Evolutionary conservation across 2,888 invertebrate species (phyloP), one percentile per base, ranked within the genome.

Genomic region (Aporophyla nigra): DNA sequence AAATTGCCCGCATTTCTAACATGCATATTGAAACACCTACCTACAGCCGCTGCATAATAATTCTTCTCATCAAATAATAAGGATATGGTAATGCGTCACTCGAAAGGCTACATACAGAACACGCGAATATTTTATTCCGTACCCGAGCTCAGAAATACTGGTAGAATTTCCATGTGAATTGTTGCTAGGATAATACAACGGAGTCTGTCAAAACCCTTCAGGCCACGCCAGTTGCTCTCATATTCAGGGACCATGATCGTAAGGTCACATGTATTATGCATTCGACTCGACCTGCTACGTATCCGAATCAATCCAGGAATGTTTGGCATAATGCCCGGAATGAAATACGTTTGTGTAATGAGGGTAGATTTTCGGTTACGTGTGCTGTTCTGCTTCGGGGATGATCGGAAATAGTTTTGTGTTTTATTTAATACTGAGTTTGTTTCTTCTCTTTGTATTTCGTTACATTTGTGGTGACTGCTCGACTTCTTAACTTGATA

Each of bases 201-300:
- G 85, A 91, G 89, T 89, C 91, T 89, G 90, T 91, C 91, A 90
- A 90, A 91, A 88, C 88, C 90, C 88, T 89, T 88, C 87, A 89
- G 88, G 87, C 86, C 79, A 86, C 76, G 76, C 67, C 88, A 82
- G 82, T 85, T 86, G 88, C 81, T 91, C 88, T 89, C 90, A 90
- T 91, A 92, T 92, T 91, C 90, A 90, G 89, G 87, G 87, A 85
- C 85, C 85, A 87, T 90, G 90, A 90, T 92, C 86, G 89, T 92
- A 91, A 93, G 93, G 93, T 94, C 93, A 91, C 91, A 94, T 95
- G 90, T 92, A 92, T 95, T 93, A 94, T 95, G 94, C 94, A 94
- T 94, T 90, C 80, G 66, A 71, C 90, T 87, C 90, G 92, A 92
- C 91, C 92, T 92, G 91, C 88, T 90, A 78, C 91, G 88, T 90